A percentile compares a stretch with the other conserved stretches of the same genome.
Conservation (phyloP, 2,797 vertebrate genomes). For the Synaphobranchus kaupii region DNA sequence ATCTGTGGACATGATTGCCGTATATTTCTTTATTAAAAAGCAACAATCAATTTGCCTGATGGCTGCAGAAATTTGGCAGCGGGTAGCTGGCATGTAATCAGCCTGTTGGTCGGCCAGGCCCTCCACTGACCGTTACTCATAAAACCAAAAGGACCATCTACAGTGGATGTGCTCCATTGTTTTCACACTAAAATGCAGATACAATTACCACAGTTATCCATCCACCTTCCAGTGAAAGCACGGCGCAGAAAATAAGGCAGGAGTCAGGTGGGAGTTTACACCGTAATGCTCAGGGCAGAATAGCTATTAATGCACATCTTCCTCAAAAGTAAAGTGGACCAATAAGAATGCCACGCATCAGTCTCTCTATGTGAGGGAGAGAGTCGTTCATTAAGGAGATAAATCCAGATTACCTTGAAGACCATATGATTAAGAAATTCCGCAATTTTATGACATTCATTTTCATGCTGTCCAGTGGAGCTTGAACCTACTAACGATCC, state of each 20-base stretch:
- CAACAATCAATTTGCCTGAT: constrained; percentile 18
- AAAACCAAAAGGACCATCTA: constrained; percentile 25
- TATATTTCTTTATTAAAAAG: constrained; percentile 41
- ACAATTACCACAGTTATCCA: constrained; percentile 17
- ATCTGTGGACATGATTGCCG: constrained; percentile 16
- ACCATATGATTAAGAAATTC: constrained; percentile 15
- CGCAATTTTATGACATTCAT: background rate
- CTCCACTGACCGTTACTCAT: constrained; percentile 26
- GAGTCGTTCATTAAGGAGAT: background rate
- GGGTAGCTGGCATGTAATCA: constrained; percentile 20
- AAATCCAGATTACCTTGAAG: constrained; percentile 10
- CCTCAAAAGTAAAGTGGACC: background rate
- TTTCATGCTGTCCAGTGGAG: background rate
- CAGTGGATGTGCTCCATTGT: background rate
- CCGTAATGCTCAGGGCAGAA: background rate
- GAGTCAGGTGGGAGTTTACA: constrained; percentile 10
- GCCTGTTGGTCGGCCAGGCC: constrained; percentile 38
- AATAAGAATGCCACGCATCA: background rate
- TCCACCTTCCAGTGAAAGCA: constrained; percentile 28
- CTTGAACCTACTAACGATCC: background rate
- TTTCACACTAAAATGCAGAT: constrained; percentile 30
- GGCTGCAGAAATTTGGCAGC: constrained; percentile 33
- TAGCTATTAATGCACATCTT: background rate
- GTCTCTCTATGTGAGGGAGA: constrained; percentile 15
- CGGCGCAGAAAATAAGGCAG: constrained; percentile 18